Base-by-base conservation (phyloP, 2,113 vertebrate genomes). In the Miniopterus natalensis region DNA sequence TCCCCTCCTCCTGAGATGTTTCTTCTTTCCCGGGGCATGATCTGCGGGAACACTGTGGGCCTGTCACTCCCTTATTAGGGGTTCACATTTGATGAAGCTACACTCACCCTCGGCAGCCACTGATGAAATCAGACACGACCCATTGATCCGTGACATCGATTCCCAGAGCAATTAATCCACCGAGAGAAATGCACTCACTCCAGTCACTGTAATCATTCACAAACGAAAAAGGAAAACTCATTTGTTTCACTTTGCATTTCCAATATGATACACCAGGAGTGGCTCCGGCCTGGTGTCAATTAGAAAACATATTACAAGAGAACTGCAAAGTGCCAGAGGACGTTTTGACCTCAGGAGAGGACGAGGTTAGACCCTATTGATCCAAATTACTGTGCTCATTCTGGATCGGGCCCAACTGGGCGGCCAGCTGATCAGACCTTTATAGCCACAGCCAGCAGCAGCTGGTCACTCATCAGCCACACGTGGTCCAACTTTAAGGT, bases 61-160 rank as follows among this genome's bases (percentile, higher is more conserved):
- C 17, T 92, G 71, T 88, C 51, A 86, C n/a, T 84, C 23, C 12
- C 2, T 77, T 88, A 61, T 73, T n/a, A 81, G 55, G 75, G 90
- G 63, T 90, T 84, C 79, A 75, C 49, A 81, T 91, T 96, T 96
- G 51, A 68, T 83, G 66, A 86, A 40, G n/a, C 18, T 65, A 89
- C 68, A 66, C 57, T 95, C 49, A 42, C 66, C 66, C 92, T 29
- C 96, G 95, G 98, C 98, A 98, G 73, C 95, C 96, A 97, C 97
- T 98, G 97, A 98, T 98, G 97, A 99, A 99, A 98, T 98, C 92
- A 97, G 98, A 98, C 98, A 87, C 98, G 98, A 98, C 98, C 98
- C 96, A 99, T 99, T 96, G 98, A 99, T 98, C 94, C 96, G 66
- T 17, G 2, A 71, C 97, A 98, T 98, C n/a, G 96, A 98, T 98